Evolutionary conservation across 2,888 invertebrate species (phyloP).

Genomic region (Eilema griseolum): DNA sequence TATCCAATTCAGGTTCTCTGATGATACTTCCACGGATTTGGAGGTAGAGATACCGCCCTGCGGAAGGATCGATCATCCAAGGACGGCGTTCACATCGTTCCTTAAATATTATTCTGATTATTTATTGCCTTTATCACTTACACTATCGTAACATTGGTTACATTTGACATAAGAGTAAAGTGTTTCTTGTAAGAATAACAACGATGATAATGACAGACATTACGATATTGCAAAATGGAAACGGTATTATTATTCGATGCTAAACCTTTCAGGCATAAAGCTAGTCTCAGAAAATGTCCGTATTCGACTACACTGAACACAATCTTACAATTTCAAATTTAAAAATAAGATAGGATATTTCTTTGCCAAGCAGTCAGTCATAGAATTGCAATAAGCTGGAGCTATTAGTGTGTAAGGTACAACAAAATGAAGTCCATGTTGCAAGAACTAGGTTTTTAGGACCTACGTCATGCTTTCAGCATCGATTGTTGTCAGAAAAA

Average conservation of each 20-base stretch:
- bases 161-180: background rate
- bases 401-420: background rate
- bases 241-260: background rate
- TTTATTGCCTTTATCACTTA: background rate
- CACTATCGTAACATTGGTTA: background rate
- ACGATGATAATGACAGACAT: background rate
- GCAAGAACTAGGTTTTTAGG: too few relatives aligned
- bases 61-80: conserved; percentile 92
- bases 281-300: background rate
- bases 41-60: conserved; percentile 92
- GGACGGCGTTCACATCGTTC: conserved; percentile 93
- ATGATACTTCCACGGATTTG: conserved; percentile 90
- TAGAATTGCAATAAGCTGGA: background rate
- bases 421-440: background rate
- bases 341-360: background rate
- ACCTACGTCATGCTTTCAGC: too few relatives aligned
- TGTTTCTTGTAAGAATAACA: background rate
- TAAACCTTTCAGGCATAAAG: background rate
- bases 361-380: background rate
- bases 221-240: background rate
- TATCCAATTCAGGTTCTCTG: conserved; percentile 80
- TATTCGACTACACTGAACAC: background rate
- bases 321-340: background rate
- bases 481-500: background rate
- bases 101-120: conserved; percentile 74